Evolutionary conservation across 2,113 vertebrate genomes (phyloP).

Genomic region (Dryoscopus gambensis): DNA sequence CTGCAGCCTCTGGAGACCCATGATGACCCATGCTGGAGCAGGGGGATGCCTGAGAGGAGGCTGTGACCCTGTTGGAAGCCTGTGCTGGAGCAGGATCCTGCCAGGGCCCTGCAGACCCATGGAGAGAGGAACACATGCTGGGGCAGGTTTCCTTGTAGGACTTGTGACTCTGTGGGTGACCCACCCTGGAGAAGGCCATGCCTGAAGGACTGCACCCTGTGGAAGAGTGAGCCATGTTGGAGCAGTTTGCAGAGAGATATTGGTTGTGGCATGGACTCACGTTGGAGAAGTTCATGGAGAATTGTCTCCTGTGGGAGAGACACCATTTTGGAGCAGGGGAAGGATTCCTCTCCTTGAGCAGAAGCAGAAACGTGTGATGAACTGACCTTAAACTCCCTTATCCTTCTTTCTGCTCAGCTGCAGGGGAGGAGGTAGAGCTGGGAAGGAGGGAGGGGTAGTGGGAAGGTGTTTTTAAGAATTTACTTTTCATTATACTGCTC

Average conservation of each 20-base stretch:
- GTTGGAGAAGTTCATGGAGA: background rate
- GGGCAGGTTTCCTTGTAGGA: background rate
- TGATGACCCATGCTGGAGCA: background rate
- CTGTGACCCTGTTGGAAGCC: too few relatives aligned
- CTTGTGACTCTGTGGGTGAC: background rate
- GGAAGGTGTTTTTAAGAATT: background rate
- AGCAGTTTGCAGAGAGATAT: background rate
- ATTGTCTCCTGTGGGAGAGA: rapidly evolving
- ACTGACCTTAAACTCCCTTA: background rate
- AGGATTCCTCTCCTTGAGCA: background rate
- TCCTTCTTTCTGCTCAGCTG: background rate
- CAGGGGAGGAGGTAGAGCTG: too few relatives aligned
- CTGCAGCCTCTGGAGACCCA: background rate
- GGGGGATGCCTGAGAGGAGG: too few relatives aligned
- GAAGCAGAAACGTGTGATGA: background rate
- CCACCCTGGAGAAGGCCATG: background rate
- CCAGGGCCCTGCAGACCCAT: background rate
- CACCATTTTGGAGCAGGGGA: background rate
- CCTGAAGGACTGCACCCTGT: background rate
- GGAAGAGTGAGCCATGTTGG: background rate
- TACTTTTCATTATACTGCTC: background rate
- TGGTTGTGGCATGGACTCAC: background rate
- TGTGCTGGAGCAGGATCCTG: too few relatives aligned
- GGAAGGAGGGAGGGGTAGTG: background rate
- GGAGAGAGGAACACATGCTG: background rate